These are phyloP conservation scores for Eilema sororculum DNA, from an alignment of 2,888 invertebrate genomes.

Conservation along the genomic window DNA sequence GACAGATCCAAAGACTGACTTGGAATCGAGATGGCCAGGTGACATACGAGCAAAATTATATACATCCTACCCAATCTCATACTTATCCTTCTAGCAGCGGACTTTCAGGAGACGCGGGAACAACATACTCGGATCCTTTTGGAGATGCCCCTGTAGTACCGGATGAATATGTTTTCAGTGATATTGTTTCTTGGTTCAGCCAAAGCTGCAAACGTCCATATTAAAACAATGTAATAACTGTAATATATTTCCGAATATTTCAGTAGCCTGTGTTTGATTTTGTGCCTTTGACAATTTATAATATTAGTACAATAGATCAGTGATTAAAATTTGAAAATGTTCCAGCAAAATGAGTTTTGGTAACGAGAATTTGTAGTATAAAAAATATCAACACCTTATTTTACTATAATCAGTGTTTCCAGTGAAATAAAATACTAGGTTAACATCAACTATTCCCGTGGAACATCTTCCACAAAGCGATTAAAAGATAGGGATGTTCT, in stretches of 20 bases:
- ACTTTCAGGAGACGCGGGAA: conserved; percentile 37
- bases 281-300: background rate
- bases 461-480: no score
- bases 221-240: conserved; percentile 26
- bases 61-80: conserved; percentile 31
- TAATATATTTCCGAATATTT: background rate
- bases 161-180: conserved; percentile 32
- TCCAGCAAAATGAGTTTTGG: no score
- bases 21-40: conserved; percentile 36
- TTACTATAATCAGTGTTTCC: background rate
- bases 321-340: no score
- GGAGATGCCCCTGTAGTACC: conserved; percentile 42
- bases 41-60: conserved; percentile 34
- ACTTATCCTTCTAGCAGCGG: conserved; percentile 42
- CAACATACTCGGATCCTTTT: conserved; percentile 37
- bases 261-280: conserved; percentile 1
- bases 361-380: no score
- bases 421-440: no score
- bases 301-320: no score
- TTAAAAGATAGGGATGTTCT: no score
- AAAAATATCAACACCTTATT: no score
- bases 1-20: conserved; percentile 51
- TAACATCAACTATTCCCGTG: no score
- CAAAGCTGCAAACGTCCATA: conserved; percentile 46
- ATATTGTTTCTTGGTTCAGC: conserved; percentile 28